Evolutionary conservation across 1,140 invertebrate genomes (phyloP), one percentile per base, ranked within the genome.

Genomic region (Procambarus clarkii): DNA sequence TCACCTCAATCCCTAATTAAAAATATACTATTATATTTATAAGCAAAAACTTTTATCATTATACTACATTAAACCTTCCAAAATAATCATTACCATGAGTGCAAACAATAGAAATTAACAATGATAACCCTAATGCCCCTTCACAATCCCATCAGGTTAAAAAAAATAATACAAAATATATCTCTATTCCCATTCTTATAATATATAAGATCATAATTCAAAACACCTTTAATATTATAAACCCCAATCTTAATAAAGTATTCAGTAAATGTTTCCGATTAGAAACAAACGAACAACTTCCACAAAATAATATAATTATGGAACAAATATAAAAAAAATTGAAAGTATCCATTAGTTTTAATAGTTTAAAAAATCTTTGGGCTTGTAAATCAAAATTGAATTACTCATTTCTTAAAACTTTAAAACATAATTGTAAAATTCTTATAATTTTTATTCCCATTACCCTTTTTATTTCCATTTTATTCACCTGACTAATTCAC

Each of bases 101-200:
- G 2, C 83, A 34, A 5, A 71, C 83, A 11, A 86, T 2, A 46
- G 46, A 74, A 46, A 86, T 24, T 46, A 86, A 74, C 8, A 74
- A 3, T 2, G 34, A n/a, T 74, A 86, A 86, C 0, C 64, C 83
- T 3, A 86, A 50, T 74, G 83, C 34, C 46, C 83, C 83, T 24
- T 86, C 83, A 86, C 83, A 85, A 11, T 2, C 83, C 4, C 44
- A 64, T 13, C 48, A 21, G 2, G 64, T 74, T 21, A 84, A 74
- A 74, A 76, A 85, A 85, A 85, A 83, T n/a, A 83, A 1, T 48
- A 85, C 64, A 85, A 85, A 85, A 71, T 74, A 71, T 1, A 34
- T 46, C 4, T 86, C 69, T 5, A 44, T 5, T 7, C 83, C 83
- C 5, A 85, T 21, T 11, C 50, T 5, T 0, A 11, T 54, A 8